Percentiles rank a stretch among this genome's conserved stretches.
Conservation (phyloP, 2,888 invertebrate genomes). For the Spilarctia lutea region DNA sequence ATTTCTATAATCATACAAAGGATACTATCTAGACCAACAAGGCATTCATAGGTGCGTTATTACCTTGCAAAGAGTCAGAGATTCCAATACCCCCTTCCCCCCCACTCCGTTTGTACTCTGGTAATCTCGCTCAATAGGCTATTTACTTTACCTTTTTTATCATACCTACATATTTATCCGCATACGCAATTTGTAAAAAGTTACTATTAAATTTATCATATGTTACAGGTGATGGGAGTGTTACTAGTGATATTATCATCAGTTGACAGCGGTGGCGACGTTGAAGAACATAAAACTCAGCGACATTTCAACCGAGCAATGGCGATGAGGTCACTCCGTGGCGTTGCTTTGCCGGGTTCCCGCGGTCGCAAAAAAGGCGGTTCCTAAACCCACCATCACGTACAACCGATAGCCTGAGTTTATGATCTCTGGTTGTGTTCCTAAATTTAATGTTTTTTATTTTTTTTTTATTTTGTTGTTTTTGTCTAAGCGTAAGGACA, state of each 20-base stretch:
- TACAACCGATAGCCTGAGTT: constrained; percentile 51
- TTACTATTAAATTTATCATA: constrained; percentile 22
- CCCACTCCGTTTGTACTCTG: no score
- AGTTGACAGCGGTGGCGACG: constrained; percentile 86
- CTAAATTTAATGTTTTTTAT: constrained; percentile 43
- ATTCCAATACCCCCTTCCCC: no score
- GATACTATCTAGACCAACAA: no score
- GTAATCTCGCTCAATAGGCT: no score
- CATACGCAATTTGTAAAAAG: not conserved
- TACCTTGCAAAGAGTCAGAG: no score
- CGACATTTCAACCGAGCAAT: constrained; percentile 95
- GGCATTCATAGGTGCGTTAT: no score
- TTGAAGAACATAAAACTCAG: constrained; percentile 89
- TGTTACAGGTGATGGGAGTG: constrained; percentile 91
- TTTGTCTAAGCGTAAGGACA: constrained; percentile 35
- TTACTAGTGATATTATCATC: constrained; percentile 93
- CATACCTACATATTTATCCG: no score
- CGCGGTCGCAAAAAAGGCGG: constrained; percentile 80
- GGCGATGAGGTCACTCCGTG: constrained; percentile 94
- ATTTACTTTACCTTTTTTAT: no score
- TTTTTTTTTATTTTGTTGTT: constrained; percentile 34
- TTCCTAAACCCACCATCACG: constrained; percentile 60
- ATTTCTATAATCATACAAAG: no score
- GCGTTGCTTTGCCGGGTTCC: constrained; percentile 77
- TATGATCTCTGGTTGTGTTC: constrained; percentile 54